Percentiles rank a stretch among this genome's conserved stretches.
These are phyloP conservation scores for Epiperipatus broadwayi DNA, from an alignment of 2,888 invertebrate species.

Conservation along the genomic window DNA sequence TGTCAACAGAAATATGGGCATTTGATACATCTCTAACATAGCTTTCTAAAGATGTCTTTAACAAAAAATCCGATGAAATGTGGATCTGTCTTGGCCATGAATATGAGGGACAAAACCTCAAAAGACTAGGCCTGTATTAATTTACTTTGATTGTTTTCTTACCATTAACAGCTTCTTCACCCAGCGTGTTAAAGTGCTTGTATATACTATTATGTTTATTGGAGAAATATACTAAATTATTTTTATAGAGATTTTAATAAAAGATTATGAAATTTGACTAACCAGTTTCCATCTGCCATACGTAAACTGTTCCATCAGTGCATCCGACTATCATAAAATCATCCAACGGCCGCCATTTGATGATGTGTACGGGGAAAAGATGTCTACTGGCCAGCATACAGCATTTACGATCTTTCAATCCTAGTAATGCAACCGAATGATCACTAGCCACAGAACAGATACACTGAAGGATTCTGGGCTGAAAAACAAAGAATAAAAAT, in stretches of 20 bases:
- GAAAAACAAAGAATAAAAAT: constrained; percentile 31
- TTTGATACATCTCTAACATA: no score
- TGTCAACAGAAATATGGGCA: no score
- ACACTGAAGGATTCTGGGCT: constrained; percentile 78
- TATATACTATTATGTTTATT: no score
- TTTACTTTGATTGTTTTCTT: no score
- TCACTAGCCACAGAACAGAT: constrained; percentile 92
- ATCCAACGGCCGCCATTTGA: constrained; percentile 89
- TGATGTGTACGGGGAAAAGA: constrained; percentile 79
- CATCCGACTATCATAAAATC: constrained; percentile 95
- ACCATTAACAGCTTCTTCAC: no score
- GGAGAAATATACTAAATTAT: no score
- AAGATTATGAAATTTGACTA: constrained; percentile 14
- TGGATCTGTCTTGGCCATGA: no score
- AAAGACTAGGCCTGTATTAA: no score
- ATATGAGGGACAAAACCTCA: no score
- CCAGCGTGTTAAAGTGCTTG: no score
- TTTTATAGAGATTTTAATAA: not conserved
- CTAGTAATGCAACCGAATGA: constrained; percentile 85
- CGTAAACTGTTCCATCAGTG: constrained; percentile 90
- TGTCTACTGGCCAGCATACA: constrained; percentile 82
- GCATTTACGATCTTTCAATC: constrained; percentile 77
- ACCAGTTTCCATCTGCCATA: constrained; percentile 99
- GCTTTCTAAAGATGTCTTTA: no score
- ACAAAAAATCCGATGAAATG: no score